phyloP scores from a whole-genome alignment of 2,888 invertebrate genomes.

The Drosophila rubida region DNA sequence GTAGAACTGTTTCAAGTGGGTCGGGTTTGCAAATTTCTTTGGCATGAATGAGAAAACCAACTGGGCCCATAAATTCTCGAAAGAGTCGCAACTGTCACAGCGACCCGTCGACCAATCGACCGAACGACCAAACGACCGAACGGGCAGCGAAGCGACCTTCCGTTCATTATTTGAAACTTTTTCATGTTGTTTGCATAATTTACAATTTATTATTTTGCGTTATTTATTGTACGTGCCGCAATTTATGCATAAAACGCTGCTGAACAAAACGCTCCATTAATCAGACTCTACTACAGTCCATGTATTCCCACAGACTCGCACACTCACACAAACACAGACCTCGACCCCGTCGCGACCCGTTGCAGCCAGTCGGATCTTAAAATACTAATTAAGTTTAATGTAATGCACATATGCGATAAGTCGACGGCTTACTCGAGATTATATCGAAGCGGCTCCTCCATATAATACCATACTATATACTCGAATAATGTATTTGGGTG shows the following conservation, averaged over 20 bases:
- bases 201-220: slow-evolving; percentile 78
- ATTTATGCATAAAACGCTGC: slow-evolving; percentile 73
- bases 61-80: slow-evolving; percentile 55
- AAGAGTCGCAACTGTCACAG: slow-evolving; percentile 47
- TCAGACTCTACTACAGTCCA: slow-evolving; percentile 52
- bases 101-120: slow-evolving; percentile 1
- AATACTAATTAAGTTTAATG: slow-evolving; percentile 78
- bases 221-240: slow-evolving; percentile 75
- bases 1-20: slow-evolving; percentile 58
- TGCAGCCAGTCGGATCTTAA: slow-evolving; percentile 23
- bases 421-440: slow-evolving; percentile 70
- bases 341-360: slow-evolving; percentile 27
- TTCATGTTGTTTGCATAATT: slow-evolving; percentile 76
- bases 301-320: slow-evolving; percentile 61
- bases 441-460: slow-evolving; percentile 56
- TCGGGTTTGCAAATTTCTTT: slow-evolving; percentile 76
- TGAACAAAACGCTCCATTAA: slow-evolving; percentile 77
- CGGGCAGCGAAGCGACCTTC: slow-evolving; percentile 52
- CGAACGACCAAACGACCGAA: neutral
- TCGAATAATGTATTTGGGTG: slow-evolving; percentile 70
- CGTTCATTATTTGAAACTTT: slow-evolving; percentile 70
- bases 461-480: slow-evolving; percentile 30
- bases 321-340: no score
- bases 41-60: slow-evolving; percentile 57
- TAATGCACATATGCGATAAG: slow-evolving; percentile 78